These are phyloP conservation scores for Anodontia alba DNA, from an alignment of 2,888 invertebrate genomes.

Conservation along the genomic window DNA sequence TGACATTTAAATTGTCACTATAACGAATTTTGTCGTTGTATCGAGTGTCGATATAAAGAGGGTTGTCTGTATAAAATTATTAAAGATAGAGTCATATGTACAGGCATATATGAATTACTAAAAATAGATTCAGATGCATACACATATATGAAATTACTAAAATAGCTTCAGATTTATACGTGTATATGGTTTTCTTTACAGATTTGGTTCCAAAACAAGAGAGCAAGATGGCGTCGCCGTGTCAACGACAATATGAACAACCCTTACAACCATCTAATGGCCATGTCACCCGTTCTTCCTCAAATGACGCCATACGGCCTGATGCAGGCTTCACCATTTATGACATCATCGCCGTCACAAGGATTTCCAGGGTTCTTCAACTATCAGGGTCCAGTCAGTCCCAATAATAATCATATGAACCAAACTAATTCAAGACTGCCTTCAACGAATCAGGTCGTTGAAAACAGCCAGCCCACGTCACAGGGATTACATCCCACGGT, in stretches of 20 bases:
- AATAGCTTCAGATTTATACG: too few relatives aligned
- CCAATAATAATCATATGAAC: conserved; percentile 44
- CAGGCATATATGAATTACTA: too few relatives aligned
- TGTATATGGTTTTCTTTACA: conserved; percentile 21
- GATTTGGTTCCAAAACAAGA: conserved; percentile 77
- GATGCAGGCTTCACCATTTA: conserved; percentile 57
- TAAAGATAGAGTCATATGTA: too few relatives aligned
- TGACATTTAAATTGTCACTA: too few relatives aligned
- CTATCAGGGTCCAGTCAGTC: conserved; percentile 46
- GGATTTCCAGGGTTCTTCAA: conserved; percentile 50
- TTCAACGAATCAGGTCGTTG: conserved; percentile 27
- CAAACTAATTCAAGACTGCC: conserved; percentile 31
- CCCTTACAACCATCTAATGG: conserved; percentile 45
- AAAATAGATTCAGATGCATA: too few relatives aligned
- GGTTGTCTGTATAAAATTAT: too few relatives aligned
- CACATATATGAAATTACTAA: too few relatives aligned
- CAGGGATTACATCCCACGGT: conserved; percentile 26
- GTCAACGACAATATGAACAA: conserved; percentile 60
- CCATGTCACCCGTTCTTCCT: conserved; percentile 64
- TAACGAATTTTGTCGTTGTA: too few relatives aligned
- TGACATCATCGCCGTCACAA: conserved; percentile 59
- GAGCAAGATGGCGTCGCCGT: conserved; percentile 73
- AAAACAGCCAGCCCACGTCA: conserved; percentile 5
- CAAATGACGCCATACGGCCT: conserved; percentile 61
- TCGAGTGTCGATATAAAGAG: too few relatives aligned